Base-by-base conservation (phyloP, 2,888 invertebrate genomes). In the Orthonevra nobilis region DNA sequence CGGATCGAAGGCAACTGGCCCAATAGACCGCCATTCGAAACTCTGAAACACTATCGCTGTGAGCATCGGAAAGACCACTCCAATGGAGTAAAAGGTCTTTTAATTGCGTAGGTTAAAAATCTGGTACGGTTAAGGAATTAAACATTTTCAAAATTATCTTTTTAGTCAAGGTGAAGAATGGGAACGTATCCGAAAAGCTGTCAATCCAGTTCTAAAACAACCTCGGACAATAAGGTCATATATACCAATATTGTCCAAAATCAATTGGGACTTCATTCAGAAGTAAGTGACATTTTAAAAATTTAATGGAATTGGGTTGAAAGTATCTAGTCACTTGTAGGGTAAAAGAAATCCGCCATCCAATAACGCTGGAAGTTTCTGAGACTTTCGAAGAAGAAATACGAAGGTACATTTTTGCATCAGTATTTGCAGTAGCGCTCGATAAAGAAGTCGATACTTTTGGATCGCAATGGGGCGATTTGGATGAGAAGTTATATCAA, bases 171-270 rank as follows among this genome's bases (percentile, higher is more conserved):
- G 92, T 1, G 89, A 91, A n/a, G 89, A 91, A 81, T 94, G 94
- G 94, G 90, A 92, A 38, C 90, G 91, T 54, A 90, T 94, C 81
- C 90, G 94, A 10, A 91, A 91, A 0, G 92, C 91, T 74, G 92
- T 93, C 0, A 93, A 94, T 86, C 92, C 92, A 58, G 90, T 92
- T 36, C 88, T 94, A 86, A 86, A 94, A 85, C 91, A 92, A 83
- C 92, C 93, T 0, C 91, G 92, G 82, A 86, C 90, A 61, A 89
- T 91, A 1, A 90, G 90, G 84, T 84, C 90, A 0, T 92, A 92
- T 77, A 83, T 90, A 2, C 87, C 89, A 1, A 89, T 87, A 5
- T 86, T 92, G 50, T 89, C 90, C 56, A 88, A 89, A 70, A 90
- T 92, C 15, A 90, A 90, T 19, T 85, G 83, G 46, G 87, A 88